Evolutionary conservation across 2,797 vertebrate species (phyloP).

Genomic region (Pseudomugil gertrudae): DNA sequence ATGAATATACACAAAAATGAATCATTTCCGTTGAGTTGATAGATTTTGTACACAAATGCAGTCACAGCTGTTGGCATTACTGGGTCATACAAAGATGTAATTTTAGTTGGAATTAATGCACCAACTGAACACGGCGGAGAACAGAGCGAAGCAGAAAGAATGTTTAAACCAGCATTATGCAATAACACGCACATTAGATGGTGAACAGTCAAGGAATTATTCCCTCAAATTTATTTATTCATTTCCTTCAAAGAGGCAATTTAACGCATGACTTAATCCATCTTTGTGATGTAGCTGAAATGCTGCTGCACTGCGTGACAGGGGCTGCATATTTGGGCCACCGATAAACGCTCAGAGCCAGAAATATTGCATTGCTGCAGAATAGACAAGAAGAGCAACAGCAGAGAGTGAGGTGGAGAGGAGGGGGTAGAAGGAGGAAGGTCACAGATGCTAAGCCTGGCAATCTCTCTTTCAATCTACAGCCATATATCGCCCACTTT

Average conservation of each 20-base stretch:
- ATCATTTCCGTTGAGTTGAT: constrained; percentile 19
- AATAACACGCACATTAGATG: constrained; percentile 72
- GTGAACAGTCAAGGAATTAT: constrained; percentile 80
- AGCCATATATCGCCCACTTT: constrained; percentile 72
- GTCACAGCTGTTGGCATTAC: constrained; percentile 47
- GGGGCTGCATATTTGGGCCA: constrained; percentile 63
- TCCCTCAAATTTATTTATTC: constrained; percentile 84
- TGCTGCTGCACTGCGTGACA: constrained; percentile 69
- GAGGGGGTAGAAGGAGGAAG: constrained; percentile 41
- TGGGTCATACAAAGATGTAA: constrained; percentile 51
- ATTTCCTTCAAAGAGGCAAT: constrained; percentile 85
- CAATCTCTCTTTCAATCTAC: constrained; percentile 80
- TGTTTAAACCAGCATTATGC: constrained; percentile 69
- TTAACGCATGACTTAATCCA: constrained; percentile 84
- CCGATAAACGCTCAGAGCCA: constrained; percentile 70
- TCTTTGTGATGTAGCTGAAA: constrained; percentile 79
- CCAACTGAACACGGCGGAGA: constrained; percentile 44
- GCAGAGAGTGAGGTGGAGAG: constrained; percentile 18
- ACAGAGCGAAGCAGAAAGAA: constrained; percentile 53
- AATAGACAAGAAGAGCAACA: constrained; percentile 51
- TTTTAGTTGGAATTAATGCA: constrained; percentile 52
- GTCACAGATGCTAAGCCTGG: constrained; percentile 71
- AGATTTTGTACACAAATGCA: constrained; percentile 28
- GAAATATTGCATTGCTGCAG: constrained; percentile 61
- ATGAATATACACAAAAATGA: not conserved